These are phyloP conservation scores for Drosophila burlai DNA, from an alignment of 1,140 invertebrate species.

Conservation along the genomic window DNA sequence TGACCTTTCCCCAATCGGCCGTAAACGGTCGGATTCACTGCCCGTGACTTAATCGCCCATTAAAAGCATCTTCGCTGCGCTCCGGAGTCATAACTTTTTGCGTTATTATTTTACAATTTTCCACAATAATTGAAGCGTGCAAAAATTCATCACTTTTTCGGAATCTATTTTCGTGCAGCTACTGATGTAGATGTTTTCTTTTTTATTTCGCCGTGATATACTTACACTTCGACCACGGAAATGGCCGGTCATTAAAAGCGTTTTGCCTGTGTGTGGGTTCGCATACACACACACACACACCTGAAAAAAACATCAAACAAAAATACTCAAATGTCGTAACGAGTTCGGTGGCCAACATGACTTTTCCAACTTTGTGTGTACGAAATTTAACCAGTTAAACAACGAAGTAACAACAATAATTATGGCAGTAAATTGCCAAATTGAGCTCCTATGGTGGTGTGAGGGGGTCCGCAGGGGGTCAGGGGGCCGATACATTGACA, in stretches of 20 bases:
- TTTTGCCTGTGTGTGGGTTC: constrained; percentile 12
- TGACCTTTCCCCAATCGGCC: constrained; percentile 52
- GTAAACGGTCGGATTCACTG: constrained; percentile 47
- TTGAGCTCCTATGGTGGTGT: neutral
- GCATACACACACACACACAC: neutral
- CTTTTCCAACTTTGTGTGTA: constrained; percentile 45
- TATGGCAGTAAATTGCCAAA: constrained; percentile 33
- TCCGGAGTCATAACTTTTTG: constrained; percentile 28
- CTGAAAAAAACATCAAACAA: constrained; percentile 26
- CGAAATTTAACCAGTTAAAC: constrained; percentile 57
- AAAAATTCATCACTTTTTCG: constrained; percentile 53
- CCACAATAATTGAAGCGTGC: constrained; percentile 75
- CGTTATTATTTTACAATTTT: constrained; percentile 67
- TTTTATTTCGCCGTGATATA: constrained; percentile 17
- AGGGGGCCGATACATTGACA: constrained; percentile 30
- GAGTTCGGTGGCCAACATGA: constrained; percentile 45
- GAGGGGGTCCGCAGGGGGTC: neutral
- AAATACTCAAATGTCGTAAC: constrained; percentile 35
- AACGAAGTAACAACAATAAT: constrained; percentile 26
- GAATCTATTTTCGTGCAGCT: constrained; percentile 24
- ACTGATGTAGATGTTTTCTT: constrained; percentile 12
- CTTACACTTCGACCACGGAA: constrained; percentile 53
- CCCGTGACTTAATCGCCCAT: constrained; percentile 61
- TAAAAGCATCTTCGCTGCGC: constrained; percentile 47
- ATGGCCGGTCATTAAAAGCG: constrained; percentile 46